phyloP scores from a whole-genome alignment of 2,113 vertebrate species.

The Alaudala cheleensis region DNA sequence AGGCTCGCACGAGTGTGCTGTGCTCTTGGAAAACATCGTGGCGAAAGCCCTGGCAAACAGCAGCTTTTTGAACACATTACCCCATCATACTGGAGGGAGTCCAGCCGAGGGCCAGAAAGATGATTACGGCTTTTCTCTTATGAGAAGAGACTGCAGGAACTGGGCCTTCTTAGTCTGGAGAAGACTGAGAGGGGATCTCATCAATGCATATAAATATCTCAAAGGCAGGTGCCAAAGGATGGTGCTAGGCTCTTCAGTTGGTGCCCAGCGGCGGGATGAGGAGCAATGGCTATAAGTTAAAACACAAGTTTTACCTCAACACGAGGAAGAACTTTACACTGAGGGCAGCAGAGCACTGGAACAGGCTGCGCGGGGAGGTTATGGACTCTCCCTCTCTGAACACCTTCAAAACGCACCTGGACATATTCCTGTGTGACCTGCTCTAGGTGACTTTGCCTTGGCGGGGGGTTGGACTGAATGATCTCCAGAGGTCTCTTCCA shows the following conservation, averaged over 20 bases:
- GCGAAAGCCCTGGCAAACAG: neutral
- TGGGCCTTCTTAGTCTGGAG: neutral
- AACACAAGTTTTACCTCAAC: neutral
- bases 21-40: fast-evolving
- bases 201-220: neutral
- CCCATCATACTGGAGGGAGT: no score
- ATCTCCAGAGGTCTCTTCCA: neutral
- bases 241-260: neutral
- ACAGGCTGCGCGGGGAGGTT: neutral
- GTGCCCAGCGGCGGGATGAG: fast-evolving
- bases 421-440: neutral
- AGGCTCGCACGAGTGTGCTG: fast-evolving
- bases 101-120: neutral
- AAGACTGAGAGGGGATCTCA: neutral
- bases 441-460: neutral
- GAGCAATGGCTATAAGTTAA: neutral
- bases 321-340: neutral
- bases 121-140: no score
- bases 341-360: neutral
- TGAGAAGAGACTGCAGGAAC: neutral
- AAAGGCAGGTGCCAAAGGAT: fast-evolving
- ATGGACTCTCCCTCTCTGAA: neutral
- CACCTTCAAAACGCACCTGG: neutral
- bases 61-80: neutral
- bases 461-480: neutral